A percentile compares a stretch with the other conserved stretches of the same genome.
Evolutionary conservation across 2,888 invertebrate species (phyloP).

Genomic region (Caenorhabditis parvicauda): DNA sequence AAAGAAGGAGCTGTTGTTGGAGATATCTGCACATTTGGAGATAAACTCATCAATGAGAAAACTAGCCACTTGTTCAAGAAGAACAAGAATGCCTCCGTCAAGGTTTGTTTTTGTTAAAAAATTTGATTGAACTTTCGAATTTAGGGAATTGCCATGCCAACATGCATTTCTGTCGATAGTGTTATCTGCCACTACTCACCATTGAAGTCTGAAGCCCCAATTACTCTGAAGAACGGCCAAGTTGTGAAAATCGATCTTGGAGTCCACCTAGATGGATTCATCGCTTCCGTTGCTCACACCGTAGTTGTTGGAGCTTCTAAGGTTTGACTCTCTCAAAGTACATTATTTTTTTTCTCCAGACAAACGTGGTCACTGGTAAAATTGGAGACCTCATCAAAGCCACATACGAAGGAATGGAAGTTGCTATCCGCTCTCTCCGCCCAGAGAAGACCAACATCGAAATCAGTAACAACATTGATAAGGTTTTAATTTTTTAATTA

Average conservation of each 20-base stretch:
- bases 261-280: slow-evolving; percentile 96
- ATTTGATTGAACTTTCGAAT: neutral
- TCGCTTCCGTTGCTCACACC: slow-evolving; percentile 95
- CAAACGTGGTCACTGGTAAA: slow-evolving; percentile 74
- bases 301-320: slow-evolving; percentile 79
- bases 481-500: slow-evolving; percentile 73
- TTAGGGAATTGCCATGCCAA: slow-evolving; percentile 85
- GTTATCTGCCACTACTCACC: slow-evolving; percentile 99
- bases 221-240: slow-evolving; percentile 74
- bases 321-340: too few species aligned
- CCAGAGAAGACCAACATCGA: slow-evolving; percentile 70
- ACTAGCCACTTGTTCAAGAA: slow-evolving; percentile 95
- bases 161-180: slow-evolving; percentile 96
- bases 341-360: slow-evolving; percentile 19
- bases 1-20: slow-evolving; percentile 82
- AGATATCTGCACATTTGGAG: slow-evolving; percentile 88
- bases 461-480: slow-evolving; percentile 51
- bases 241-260: slow-evolving; percentile 91
- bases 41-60: slow-evolving; percentile 81
- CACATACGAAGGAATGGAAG: slow-evolving; percentile 91
- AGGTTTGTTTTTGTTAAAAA: slow-evolving; percentile 65
- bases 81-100: slow-evolving; percentile 94
- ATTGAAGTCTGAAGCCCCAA: slow-evolving; percentile 78
- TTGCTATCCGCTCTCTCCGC: slow-evolving; percentile 85
- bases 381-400: slow-evolving; percentile 92